phyloP scores from a whole-genome alignment of 2,888 invertebrate genomes.

The Apomyelois bistriatella region DNA sequence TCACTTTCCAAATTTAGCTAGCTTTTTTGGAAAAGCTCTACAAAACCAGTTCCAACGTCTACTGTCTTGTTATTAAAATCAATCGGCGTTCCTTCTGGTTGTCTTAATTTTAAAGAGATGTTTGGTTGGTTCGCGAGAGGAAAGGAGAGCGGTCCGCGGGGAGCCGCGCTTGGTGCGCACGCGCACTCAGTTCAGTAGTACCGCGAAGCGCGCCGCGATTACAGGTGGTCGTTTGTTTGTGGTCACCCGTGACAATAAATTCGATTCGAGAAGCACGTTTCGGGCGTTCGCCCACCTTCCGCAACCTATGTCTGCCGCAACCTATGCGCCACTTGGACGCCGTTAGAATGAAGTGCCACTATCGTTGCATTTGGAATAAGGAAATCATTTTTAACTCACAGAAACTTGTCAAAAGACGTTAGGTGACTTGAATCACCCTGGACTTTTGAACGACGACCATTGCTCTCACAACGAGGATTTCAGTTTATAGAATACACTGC shows the following conservation, averaged over 20 bases:
- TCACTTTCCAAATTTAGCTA: background rate
- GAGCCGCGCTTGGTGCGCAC: conserved; percentile 36
- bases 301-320: conserved; percentile 73
- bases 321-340: conserved; percentile 67
- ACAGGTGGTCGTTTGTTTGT: conserved; percentile 46
- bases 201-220: conserved; percentile 59
- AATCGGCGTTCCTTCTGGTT: background rate
- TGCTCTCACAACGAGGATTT: conserved; percentile 62
- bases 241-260: conserved; percentile 73
- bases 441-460: conserved; percentile 62
- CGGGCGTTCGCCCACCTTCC: conserved; percentile 71
- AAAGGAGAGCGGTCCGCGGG: conserved; percentile 30
- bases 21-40: background rate
- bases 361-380: conserved; percentile 95
- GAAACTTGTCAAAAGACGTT: conserved; percentile 95
- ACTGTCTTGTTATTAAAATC: background rate
- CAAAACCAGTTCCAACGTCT: background rate
- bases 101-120: background rate
- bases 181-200: conserved; percentile 48
- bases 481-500: conserved; percentile 64
- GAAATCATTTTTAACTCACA: conserved; percentile 96
- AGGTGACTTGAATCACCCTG: conserved; percentile 64
- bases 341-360: conserved; percentile 85
- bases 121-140: conserved; percentile 16
- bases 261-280: conserved; percentile 55